A percentile compares a stretch with the other conserved stretches of the same genome.
Evolutionary conservation across 2,113 vertebrate species (phyloP).

Genomic region (Sula dactylatra): DNA sequence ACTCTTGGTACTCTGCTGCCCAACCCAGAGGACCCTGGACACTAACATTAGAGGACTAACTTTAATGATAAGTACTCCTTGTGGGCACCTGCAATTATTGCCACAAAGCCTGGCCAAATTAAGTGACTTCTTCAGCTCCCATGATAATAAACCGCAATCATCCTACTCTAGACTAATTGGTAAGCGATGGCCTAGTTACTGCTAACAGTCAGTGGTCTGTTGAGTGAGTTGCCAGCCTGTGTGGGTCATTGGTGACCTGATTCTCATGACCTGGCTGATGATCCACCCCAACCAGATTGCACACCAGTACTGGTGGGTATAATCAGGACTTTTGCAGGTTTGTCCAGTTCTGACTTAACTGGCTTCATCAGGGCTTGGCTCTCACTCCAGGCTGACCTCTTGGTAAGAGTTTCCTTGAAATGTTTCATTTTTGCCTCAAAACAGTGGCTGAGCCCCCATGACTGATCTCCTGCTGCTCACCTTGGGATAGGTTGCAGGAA

Average conservation of each 20-base stretch:
- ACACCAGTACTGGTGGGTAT: neutral
- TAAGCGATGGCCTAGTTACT: neutral
- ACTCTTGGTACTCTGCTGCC: neutral
- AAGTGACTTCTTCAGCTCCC: neutral
- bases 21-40: neutral
- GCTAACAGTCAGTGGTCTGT: neutral
- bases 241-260: neutral
- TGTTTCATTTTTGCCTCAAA: neutral
- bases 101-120: neutral
- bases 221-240: neutral
- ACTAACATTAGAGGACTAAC: neutral
- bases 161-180: neutral
- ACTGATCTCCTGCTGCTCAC: neutral
- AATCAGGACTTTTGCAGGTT: neutral
- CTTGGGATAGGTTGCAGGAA: neutral
- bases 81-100: neutral
- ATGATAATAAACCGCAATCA: fast-evolving
- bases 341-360: neutral
- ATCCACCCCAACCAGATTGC: neutral
- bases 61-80: neutral
- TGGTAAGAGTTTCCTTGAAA: neutral
- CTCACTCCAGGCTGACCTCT: neutral
- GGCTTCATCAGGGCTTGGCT: neutral
- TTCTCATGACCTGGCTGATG: slow-evolving; percentile 29
- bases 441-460: fast-evolving